phyloP scores from a whole-genome alignment of 2,797 vertebrate species.

The Urocyon cinereoargenteus region DNA sequence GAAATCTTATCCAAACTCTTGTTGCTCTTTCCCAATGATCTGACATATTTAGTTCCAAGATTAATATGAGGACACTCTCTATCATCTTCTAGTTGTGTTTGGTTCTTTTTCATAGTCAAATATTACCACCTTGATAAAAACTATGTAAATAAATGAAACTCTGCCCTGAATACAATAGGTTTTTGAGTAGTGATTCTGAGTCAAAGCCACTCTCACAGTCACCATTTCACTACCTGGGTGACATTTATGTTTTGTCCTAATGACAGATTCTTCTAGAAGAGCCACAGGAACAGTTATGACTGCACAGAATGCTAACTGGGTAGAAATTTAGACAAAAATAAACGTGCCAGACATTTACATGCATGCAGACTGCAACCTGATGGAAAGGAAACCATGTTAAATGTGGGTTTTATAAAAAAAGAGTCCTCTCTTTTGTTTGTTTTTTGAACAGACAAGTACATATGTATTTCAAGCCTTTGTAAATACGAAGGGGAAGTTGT shows the following conservation, averaged over 20 bases:
- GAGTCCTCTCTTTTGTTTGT: not conserved
- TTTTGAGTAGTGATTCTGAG: not conserved
- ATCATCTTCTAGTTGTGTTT: not conserved
- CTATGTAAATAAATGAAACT: not conserved
- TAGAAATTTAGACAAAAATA: constrained; percentile 12
- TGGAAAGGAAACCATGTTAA: not conserved
- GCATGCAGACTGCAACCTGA: not conserved
- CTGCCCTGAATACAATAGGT: not conserved
- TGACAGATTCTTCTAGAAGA: not conserved
- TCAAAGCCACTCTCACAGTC: not conserved
- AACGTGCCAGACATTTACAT: not conserved
- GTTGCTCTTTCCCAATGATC: not conserved
- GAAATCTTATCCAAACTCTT: not conserved
- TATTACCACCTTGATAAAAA: not conserved
- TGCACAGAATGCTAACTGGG: not conserved
- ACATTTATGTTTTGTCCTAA: not conserved
- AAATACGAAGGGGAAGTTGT: not conserved
- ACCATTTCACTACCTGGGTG: not conserved
- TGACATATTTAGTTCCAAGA: not conserved
- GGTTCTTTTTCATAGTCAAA: not conserved
- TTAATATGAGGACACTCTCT: not conserved
- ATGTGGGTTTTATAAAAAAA: not conserved
- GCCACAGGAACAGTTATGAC: not conserved
- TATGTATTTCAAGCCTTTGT: not conserved
- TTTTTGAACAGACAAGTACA: not conserved